Evolutionary conservation across 2,113 vertebrate genomes (phyloP).

Genomic region (Nycticryphes semicollaris): DNA sequence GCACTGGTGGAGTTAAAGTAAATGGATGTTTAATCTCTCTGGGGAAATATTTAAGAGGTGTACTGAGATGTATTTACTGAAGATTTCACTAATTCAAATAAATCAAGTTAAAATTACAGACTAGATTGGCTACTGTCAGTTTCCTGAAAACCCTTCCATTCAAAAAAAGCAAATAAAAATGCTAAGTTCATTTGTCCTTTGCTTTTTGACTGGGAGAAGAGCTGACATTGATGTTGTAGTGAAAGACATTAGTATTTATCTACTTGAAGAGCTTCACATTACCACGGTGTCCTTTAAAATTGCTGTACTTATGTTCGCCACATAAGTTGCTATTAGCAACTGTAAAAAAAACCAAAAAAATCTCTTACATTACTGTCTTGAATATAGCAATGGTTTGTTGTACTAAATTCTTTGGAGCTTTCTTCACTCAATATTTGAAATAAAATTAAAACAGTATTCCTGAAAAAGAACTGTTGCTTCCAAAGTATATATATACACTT

Average conservation of each 20-base stretch:
- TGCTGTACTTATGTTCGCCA: slow-evolving; percentile 61
- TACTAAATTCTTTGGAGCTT: background rate
- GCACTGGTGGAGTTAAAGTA: background rate
- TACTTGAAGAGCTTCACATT: slow-evolving; percentile 61
- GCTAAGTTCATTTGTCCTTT: slow-evolving; percentile 46
- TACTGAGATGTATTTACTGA: slow-evolving; percentile 36
- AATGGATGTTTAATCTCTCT: slow-evolving; percentile 38
- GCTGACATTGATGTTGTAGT: background rate
- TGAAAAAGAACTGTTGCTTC: background rate
- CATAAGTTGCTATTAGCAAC: slow-evolving; percentile 68
- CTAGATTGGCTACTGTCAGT: slow-evolving; percentile 11
- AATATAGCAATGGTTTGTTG: background rate
- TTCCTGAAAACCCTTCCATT: slow-evolving; percentile 45
- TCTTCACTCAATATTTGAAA: slow-evolving; percentile 7
- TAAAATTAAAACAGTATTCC: slow-evolving; percentile 15
- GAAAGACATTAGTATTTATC: slow-evolving; percentile 62
- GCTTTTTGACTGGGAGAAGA: slow-evolving; percentile 8
- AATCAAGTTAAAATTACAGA: slow-evolving; percentile 61
- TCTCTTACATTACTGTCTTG: background rate
- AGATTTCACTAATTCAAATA: slow-evolving; percentile 63
- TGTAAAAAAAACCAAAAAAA: background rate
- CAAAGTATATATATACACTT: background rate
- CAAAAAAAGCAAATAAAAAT: slow-evolving; percentile 50
- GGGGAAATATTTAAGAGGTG: slow-evolving; percentile 20
- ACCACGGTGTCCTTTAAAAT: slow-evolving; percentile 58